A percentile compares a stretch with the other conserved stretches of the same genome.
These are phyloP conservation scores for Elaphurus davidianus DNA, from an alignment of 2,113 vertebrate species.

Conservation along the genomic window DNA sequence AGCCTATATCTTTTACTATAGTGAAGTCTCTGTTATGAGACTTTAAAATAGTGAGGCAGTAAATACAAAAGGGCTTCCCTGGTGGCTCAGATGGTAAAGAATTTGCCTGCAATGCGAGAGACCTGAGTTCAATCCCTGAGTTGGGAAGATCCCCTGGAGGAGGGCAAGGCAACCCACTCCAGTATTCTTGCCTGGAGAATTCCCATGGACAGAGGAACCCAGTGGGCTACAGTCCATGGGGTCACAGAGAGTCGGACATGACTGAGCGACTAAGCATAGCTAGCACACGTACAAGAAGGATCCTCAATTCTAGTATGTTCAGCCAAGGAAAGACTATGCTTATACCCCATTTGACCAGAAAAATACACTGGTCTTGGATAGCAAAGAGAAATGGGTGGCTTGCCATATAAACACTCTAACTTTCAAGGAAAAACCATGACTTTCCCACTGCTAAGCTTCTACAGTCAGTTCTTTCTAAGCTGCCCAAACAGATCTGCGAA, in stretches of 20 bases:
- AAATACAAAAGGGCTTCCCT: background rate
- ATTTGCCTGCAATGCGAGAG: background rate
- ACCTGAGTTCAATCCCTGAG: background rate
- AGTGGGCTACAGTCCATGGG: background rate
- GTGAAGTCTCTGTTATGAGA: background rate
- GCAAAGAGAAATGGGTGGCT: background rate
- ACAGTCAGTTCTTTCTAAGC: background rate
- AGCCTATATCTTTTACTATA: background rate
- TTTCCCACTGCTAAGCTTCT: background rate
- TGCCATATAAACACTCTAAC: background rate
- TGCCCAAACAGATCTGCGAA: background rate
- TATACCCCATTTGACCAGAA: background rate
- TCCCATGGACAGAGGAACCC: background rate
- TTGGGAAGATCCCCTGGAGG: background rate
- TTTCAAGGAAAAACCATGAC: background rate
- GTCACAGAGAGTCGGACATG: background rate
- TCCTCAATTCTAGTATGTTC: background rate
- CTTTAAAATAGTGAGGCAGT: background rate
- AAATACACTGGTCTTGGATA: background rate
- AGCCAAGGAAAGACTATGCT: background rate
- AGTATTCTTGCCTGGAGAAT: background rate
- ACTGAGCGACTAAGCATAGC: background rate
- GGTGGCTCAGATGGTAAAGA: background rate
- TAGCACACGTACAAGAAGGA: background rate
- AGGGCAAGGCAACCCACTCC: background rate